A percentile compares a stretch with the other conserved stretches of the same genome.
Evolutionary conservation across 2,797 vertebrate genomes (phyloP).

Genomic region (Notolabrus celidotus): DNA sequence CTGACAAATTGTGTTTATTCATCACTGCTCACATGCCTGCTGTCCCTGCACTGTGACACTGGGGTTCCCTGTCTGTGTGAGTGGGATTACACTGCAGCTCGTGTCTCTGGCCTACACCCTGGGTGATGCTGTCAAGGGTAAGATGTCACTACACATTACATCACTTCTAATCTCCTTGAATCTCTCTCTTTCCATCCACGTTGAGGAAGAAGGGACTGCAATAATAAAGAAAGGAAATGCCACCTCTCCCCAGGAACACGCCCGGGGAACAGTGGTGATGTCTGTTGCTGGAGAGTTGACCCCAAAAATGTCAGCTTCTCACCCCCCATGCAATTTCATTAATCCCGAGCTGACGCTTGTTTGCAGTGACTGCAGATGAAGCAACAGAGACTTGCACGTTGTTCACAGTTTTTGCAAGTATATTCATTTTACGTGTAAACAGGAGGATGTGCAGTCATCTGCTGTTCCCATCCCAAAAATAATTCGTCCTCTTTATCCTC

Average conservation of each 20-base stretch:
- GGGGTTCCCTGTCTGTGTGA: constrained; percentile 21
- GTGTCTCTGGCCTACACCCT: constrained; percentile 56
- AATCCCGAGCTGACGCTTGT: constrained; percentile 15
- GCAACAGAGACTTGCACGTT: neutral
- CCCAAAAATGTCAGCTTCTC: constrained; percentile 43
- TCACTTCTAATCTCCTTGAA: constrained; percentile 78
- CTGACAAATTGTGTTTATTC: constrained; percentile 39
- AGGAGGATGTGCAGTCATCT: no score
- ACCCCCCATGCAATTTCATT: constrained; percentile 48
- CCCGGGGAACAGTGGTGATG: constrained; percentile 48
- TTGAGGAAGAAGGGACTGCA: constrained; percentile 65
- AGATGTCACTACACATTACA: constrained; percentile 70
- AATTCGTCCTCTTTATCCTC: no score
- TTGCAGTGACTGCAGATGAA: neutral
- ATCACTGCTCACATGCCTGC: constrained; percentile 40
- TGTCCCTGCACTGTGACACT: constrained; percentile 38
- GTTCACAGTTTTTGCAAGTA: no score
- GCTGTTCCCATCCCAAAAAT: no score
- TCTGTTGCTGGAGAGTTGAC: constrained; percentile 46
- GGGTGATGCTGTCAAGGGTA: constrained; percentile 66
- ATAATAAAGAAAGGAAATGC: constrained; percentile 75
- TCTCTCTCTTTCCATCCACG: constrained; percentile 69
- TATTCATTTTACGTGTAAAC: no score
- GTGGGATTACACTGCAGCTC: constrained; percentile 25
- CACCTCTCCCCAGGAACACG: constrained; percentile 74